A percentile compares a stretch with the other conserved stretches of the same genome.
phyloP scores from a whole-genome alignment of 1,140 invertebrate species.

The Arctopsyche grandis region DNA sequence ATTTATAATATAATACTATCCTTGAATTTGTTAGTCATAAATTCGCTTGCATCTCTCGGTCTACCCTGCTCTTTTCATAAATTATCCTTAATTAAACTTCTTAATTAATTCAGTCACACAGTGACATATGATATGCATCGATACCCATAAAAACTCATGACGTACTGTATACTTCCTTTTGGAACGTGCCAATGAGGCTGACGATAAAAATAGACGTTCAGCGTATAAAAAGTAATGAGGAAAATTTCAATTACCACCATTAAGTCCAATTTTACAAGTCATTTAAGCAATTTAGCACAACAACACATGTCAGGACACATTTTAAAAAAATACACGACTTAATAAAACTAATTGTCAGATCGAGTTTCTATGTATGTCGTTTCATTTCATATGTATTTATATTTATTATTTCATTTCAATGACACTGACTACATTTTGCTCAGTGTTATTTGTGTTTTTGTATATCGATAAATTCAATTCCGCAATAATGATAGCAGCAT shows the following conservation, averaged over 20 bases:
- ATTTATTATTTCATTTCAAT: no score
- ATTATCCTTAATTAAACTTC: no score
- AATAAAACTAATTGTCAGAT: not conserved
- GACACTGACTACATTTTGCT: no score
- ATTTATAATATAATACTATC: no score
- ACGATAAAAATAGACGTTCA: constrained; percentile 34
- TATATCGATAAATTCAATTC: constrained; percentile 24
- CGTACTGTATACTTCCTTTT: not conserved
- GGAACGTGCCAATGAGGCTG: not conserved
- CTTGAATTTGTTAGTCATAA: no score
- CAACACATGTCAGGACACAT: not conserved
- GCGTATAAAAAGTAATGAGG: constrained; percentile 29
- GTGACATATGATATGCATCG: no score
- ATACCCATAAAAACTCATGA: not conserved
- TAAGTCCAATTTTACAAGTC: constrained; percentile 34
- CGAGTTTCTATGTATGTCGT: not conserved
- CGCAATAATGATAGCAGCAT: constrained; percentile 49
- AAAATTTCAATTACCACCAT: constrained; percentile 46
- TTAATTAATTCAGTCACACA: no score
- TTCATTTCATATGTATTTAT: not conserved
- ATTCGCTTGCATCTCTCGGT: no score
- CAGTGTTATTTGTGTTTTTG: not conserved
- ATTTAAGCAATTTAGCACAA: constrained; percentile 20
- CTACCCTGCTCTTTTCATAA: no score
- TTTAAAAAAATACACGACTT: not conserved